Conservation (phyloP, 2,888 invertebrate species). For the Mythimna vitellina region DNA sequence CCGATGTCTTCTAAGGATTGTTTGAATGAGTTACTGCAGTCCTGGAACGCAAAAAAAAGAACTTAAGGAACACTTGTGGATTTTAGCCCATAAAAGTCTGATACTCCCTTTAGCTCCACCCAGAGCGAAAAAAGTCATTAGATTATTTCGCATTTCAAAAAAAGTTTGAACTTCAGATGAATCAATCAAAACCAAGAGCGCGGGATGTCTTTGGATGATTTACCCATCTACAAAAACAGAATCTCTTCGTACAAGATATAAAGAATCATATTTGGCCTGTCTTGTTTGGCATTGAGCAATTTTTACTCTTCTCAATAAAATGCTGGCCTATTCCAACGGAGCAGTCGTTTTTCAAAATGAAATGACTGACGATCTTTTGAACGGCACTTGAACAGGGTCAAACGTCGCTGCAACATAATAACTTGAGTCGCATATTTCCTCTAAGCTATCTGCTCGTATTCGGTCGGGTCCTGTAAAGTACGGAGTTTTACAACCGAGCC, state of each 20-base stretch:
- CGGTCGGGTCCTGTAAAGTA: conserved; percentile 66
- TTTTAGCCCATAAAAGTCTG: too few relatives aligned
- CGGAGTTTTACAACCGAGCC: conserved; percentile 66
- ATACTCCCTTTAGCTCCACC: too few relatives aligned
- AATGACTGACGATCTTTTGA: conserved; percentile 33
- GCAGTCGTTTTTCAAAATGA: neutral
- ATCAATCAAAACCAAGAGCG: too few relatives aligned
- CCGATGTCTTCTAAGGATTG: too few relatives aligned
- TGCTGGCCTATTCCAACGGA: neutral
- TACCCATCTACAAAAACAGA: too few relatives aligned
- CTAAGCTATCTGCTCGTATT: conserved; percentile 51
- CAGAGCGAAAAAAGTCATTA: too few relatives aligned
- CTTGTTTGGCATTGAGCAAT: neutral
- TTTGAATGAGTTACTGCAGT: too few relatives aligned
- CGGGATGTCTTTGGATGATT: too few relatives aligned
- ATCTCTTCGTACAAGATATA: neutral
- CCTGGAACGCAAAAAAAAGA: too few relatives aligned
- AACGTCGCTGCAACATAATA: conserved; percentile 46
- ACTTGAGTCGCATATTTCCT: conserved; percentile 43
- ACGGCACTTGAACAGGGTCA: conserved; percentile 21
- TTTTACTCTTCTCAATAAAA: neutral
- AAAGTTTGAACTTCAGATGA: too few relatives aligned
- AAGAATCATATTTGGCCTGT: neutral
- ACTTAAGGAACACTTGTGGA: too few relatives aligned
- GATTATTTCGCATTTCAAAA: too few relatives aligned